Percentiles rank a stretch among this genome's conserved stretches.
phyloP scores from a whole-genome alignment of 2,888 invertebrate genomes.

The Timema podura region DNA sequence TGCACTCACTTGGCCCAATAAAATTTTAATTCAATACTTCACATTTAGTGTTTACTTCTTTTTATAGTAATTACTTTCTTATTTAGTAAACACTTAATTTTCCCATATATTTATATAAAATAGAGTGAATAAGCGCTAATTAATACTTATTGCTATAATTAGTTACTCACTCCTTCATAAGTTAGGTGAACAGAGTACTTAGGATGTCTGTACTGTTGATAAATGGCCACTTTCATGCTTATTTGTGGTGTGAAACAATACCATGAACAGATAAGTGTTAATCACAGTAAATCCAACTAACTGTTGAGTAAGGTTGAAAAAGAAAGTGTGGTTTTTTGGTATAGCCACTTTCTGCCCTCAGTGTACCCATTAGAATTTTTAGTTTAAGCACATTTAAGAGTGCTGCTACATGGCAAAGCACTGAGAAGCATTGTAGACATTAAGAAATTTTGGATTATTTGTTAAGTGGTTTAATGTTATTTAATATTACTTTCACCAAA shows the following conservation, averaged over 20 bases:
- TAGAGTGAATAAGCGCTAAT: neutral
- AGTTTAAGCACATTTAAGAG: no score
- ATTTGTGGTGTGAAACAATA: neutral
- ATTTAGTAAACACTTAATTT: neutral
- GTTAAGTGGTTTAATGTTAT: no score
- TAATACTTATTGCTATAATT: neutral
- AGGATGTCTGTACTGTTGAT: neutral
- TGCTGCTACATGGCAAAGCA: no score
- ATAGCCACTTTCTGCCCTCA: no score
- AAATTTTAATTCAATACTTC: neutral
- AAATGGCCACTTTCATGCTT: neutral
- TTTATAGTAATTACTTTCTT: neutral
- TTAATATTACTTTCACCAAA: no score
- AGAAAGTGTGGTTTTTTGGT: neutral
- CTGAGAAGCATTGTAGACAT: no score
- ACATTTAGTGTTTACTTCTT: neutral
- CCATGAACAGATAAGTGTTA: neutral
- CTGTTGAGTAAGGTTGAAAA: neutral
- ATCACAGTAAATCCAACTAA: neutral
- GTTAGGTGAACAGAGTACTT: neutral
- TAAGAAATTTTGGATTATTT: no score
- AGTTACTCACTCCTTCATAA: neutral
- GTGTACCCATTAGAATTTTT: no score
- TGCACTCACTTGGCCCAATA: neutral
- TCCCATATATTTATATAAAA: neutral